Evolutionary conservation across 2,797 vertebrate species (phyloP).

Genomic region (Alosa sapidissima): DNA sequence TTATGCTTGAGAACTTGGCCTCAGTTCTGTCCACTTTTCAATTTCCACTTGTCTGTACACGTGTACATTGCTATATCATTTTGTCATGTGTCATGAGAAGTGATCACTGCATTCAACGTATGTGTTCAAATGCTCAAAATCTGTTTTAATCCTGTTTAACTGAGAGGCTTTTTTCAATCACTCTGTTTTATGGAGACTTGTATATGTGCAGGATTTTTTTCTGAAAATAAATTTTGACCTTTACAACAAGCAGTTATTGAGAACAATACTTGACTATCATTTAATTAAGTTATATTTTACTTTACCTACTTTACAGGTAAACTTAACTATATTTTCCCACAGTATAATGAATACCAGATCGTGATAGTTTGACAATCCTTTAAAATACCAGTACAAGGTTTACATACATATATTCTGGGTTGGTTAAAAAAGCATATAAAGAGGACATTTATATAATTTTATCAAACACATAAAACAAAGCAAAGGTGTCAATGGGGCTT

Average conservation of each 20-base stretch:
- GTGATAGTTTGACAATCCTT: too few relatives aligned
- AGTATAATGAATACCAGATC: not conserved
- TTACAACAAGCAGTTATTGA: constrained; percentile 5
- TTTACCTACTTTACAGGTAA: too few relatives aligned
- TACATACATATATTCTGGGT: not conserved
- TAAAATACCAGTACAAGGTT: not conserved
- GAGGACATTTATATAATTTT: not conserved
- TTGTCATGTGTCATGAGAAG: not conserved
- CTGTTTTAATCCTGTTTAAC: not conserved
- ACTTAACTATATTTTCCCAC: not conserved
- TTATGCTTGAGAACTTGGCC: not conserved
- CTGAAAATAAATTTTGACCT: constrained; percentile 7
- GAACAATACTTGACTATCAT: not conserved
- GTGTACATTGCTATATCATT: not conserved
- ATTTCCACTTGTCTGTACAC: not conserved
- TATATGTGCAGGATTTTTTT: not conserved
- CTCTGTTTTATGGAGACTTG: not conserved
- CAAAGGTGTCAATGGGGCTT: too few relatives aligned
- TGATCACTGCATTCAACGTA: not conserved
- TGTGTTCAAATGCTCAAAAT: not conserved
- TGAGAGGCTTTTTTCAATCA: not conserved
- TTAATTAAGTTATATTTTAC: too few relatives aligned
- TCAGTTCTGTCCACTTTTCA: not conserved
- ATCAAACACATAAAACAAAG: not conserved
- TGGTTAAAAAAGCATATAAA: not conserved